Conservation (phyloP, 1,140 invertebrate species). For the Drosophila pandora region DNA sequence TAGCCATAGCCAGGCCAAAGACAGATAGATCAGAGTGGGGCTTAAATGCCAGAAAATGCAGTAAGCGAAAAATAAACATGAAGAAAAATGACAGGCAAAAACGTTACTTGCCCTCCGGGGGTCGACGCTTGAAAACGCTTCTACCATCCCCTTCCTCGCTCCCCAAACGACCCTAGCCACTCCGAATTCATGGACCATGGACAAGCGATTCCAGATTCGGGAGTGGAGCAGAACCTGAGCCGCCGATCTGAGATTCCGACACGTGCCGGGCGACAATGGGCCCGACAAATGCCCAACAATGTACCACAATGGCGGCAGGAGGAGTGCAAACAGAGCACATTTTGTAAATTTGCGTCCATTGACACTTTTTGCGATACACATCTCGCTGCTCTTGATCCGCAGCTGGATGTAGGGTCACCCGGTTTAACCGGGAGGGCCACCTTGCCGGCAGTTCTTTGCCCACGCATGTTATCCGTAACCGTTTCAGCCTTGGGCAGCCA, state of each 20-base stretch:
- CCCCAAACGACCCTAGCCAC: neutral
- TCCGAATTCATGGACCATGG: constrained; percentile 11
- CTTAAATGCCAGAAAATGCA: constrained; percentile 52
- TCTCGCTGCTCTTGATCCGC: constrained; percentile 23
- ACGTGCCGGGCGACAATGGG: constrained; percentile 35
- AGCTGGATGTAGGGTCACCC: constrained; percentile 15
- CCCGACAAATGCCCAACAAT: constrained; percentile 15
- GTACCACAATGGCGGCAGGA: constrained; percentile 22
- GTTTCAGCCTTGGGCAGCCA: constrained; percentile 48
- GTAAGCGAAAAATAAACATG: constrained; percentile 52
- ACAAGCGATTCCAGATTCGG: constrained; percentile 13
- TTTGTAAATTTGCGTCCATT: constrained; percentile 52
- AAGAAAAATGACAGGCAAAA: constrained; percentile 48
- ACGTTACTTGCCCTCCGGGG: constrained; percentile 39
- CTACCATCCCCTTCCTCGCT: neutral
- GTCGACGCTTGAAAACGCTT: constrained; percentile 24
- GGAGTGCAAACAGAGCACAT: constrained; percentile 27
- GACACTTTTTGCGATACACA: constrained; percentile 35
- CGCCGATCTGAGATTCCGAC: constrained; percentile 39
- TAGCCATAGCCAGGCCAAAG: constrained; percentile 8
- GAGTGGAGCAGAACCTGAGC: constrained; percentile 36
- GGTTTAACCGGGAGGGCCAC: constrained; percentile 29
- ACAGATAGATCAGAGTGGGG: constrained; percentile 43
- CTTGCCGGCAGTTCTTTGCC: constrained; percentile 12
- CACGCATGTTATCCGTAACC: constrained; percentile 24